phyloP scores from a whole-genome alignment of 2,113 vertebrate genomes.

The Brevimyrus niger region DNA sequence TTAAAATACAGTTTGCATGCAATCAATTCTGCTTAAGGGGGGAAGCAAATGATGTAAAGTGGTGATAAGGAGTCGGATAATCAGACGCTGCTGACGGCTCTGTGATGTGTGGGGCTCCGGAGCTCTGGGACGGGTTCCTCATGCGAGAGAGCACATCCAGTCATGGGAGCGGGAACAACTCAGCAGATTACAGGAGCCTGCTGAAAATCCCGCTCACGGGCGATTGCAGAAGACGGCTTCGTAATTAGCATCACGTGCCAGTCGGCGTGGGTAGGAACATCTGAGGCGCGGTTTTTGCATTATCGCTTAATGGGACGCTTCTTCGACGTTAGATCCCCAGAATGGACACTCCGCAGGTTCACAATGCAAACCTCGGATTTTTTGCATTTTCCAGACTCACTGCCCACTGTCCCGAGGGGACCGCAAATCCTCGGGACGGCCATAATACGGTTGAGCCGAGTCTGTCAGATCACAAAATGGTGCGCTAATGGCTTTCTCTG shows the following conservation, averaged over 20 bases:
- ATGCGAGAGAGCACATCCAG: background rate
- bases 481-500: background rate
- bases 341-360: background rate
- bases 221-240: background rate
- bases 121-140: background rate
- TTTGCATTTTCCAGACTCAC: background rate
- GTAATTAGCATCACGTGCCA: background rate
- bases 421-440: background rate
- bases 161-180: background rate
- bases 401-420: background rate
- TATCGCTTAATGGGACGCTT: background rate
- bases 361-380: too few relatives aligned
- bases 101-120: background rate
- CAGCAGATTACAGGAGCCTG: background rate
- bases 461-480: background rate
- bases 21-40: background rate
- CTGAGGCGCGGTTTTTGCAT: background rate
- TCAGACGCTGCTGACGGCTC: background rate
- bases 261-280: too few relatives aligned
- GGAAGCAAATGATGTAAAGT: background rate
- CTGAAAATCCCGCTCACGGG: constrained; percentile 11
- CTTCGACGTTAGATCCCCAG: background rate
- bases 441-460: background rate
- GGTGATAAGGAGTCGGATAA: background rate
- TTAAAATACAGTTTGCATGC: constrained; percentile 10